These are phyloP conservation scores for Heliconius himera DNA, from an alignment of 1,140 invertebrate genomes.

Conservation along the genomic window DNA sequence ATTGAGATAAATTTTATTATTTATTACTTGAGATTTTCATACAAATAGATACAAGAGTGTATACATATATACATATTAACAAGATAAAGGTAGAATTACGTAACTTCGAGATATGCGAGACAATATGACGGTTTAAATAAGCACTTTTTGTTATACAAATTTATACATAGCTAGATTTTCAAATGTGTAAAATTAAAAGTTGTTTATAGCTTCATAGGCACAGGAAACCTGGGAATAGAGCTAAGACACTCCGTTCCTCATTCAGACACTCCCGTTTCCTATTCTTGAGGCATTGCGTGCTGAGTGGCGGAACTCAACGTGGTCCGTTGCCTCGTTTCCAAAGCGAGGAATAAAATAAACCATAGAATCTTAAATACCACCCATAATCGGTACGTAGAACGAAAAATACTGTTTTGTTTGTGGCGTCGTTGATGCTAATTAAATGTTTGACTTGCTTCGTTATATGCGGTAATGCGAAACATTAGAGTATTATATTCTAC, in stretches of 20 bases:
- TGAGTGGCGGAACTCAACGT: no score
- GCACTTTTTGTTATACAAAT: no score
- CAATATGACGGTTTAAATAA: no score
- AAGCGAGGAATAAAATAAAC: neutral
- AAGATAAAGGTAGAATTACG: neutral
- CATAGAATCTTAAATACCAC: neutral
- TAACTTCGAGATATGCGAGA: neutral
- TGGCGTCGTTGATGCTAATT: neutral
- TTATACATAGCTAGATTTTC: no score
- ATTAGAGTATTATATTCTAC: neutral
- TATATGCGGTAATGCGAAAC: neutral
- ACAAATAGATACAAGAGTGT: neutral
- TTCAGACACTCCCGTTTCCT: no score
- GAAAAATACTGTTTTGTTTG: neutral
- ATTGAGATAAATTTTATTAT: neutral
- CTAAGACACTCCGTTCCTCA: no score
- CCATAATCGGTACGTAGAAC: neutral
- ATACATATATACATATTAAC: neutral
- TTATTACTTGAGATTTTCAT: neutral
- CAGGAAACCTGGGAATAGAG: no score
- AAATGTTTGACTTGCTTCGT: neutral
- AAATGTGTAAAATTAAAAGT: no score
- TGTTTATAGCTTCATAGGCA: no score
- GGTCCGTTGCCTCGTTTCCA: no score
- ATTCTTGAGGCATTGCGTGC: no score